phyloP scores from a whole-genome alignment of 2,888 invertebrate species.

The Ochropacha duplaris region DNA sequence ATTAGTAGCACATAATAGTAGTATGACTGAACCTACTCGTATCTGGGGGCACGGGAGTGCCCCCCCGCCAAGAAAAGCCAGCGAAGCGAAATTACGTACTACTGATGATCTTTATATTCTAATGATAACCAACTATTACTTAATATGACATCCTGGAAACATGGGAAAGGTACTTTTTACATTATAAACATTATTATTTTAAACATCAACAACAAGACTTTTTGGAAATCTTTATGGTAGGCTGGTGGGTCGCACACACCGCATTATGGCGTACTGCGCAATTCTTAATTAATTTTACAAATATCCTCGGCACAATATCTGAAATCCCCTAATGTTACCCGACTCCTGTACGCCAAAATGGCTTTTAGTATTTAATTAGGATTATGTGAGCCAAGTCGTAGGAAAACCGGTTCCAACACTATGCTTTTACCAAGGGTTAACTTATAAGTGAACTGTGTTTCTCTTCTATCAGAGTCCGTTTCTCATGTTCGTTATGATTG shows the following conservation, averaged over 20 bases:
- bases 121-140: no score
- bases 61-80: no score
- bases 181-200: no score
- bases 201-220: background rate
- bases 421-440: background rate
- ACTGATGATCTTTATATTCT: no score
- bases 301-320: background rate
- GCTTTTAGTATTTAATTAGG: constrained; percentile 4
- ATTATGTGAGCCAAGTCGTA: background rate
- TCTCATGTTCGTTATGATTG: no score
- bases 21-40: no score
- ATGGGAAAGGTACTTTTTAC: background rate
- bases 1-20: no score
- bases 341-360: background rate
- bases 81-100: no score
- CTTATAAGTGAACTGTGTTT: no score
- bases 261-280: background rate
- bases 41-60: no score
- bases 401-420: background rate
- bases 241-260: background rate
- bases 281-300: constrained; percentile 5
- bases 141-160: no score
- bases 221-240: background rate
- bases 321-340: background rate
- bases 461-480: no score